Conservation (phyloP, 1,140 invertebrate species). For the Leptonema lineaticorne region DNA sequence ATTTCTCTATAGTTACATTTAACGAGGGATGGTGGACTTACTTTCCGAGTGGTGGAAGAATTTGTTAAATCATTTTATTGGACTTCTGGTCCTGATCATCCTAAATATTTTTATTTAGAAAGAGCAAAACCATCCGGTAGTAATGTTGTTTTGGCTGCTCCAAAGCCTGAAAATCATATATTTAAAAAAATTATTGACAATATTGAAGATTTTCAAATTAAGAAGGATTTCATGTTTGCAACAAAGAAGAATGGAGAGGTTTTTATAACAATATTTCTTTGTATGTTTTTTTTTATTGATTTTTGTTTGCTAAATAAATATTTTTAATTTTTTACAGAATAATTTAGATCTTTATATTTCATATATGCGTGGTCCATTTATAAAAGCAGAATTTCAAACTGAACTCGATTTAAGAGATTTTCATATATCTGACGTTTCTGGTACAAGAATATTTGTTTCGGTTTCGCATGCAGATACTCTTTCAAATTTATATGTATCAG, state of each 20-base stretch:
- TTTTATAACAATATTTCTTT: constrained; percentile 26
- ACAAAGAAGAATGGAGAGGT: constrained; percentile 61
- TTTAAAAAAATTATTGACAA: constrained; percentile 62
- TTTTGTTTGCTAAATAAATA: not conserved
- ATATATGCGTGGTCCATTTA: constrained; percentile 69
- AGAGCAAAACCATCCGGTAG: constrained; percentile 63
- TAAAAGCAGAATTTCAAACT: constrained; percentile 73
- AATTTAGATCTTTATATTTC: constrained; percentile 78
- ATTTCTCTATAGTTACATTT: constrained; percentile 67
- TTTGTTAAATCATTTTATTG: constrained; percentile 78
- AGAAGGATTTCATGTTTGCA: constrained; percentile 83
- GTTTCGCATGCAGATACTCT: constrained; percentile 74
- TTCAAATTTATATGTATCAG: constrained; percentile 79
- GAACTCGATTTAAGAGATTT: constrained; percentile 67
- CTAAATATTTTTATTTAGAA: constrained; percentile 67
- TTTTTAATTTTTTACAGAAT: constrained; percentile 53
- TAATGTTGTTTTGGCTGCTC: constrained; percentile 63
- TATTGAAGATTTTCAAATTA: constrained; percentile 79
- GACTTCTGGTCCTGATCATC: constrained; percentile 57
- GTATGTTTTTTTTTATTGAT: constrained; percentile 24
- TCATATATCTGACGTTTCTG: constrained; percentile 81
- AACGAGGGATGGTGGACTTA: constrained; percentile 71
- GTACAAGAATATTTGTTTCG: constrained; percentile 77
- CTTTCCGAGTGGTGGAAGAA: constrained; percentile 67
- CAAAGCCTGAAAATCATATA: constrained; percentile 46